Base-by-base conservation (phyloP, 2,888 invertebrate genomes). In the Andrena camellia region DNA sequence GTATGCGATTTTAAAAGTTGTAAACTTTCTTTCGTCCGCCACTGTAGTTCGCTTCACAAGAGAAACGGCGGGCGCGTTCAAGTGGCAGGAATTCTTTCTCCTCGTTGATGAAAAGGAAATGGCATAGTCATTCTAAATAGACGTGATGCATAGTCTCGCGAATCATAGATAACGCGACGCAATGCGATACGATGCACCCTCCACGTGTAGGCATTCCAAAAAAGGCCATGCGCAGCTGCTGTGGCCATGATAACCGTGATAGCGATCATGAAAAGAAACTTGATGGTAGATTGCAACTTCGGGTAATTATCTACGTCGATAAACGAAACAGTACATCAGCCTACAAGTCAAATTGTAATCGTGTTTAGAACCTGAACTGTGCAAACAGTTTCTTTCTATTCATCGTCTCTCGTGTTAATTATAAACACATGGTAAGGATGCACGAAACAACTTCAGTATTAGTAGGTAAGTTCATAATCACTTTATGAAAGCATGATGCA, bases 221-320 rank as follows among this genome's bases (percentile, higher is more conserved):
- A 50, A 7, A 7, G 26, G 33, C 42, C 50, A 63, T 8, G 35
- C 57, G 29, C n/a, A 29, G 3, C 13, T 2, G 7, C 6, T 8
- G 0, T 20, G 52, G 62, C 50, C 31, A 29, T 13, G 74, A 75
- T 69, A 35, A 57, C 2, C 31, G 4, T 23, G 31, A 20, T 52
- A 60, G 20, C 33, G 50, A 62, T 50, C 50, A 52, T 20, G 20
- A 7, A 57, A 73, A 29, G 35, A 17, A 68, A 73, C 54, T 48
- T 42, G 29, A 29, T 57, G 42, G 13, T 13, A 20, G 35, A 66
- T 42, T 64, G 54, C 10, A 73, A 57, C 29, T 29, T 64, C 31
- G 8, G 13, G 52, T 35, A 33, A 57, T 29, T 54, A 63, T 64
- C 42, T 42, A 17, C 35, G 10, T n/a, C 29, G 23, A 59, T 57